Evolutionary conservation across 2,888 invertebrate genomes (phyloP), one percentile per base, ranked within the genome.

Genomic region (Microctonus aethiopoides): DNA sequence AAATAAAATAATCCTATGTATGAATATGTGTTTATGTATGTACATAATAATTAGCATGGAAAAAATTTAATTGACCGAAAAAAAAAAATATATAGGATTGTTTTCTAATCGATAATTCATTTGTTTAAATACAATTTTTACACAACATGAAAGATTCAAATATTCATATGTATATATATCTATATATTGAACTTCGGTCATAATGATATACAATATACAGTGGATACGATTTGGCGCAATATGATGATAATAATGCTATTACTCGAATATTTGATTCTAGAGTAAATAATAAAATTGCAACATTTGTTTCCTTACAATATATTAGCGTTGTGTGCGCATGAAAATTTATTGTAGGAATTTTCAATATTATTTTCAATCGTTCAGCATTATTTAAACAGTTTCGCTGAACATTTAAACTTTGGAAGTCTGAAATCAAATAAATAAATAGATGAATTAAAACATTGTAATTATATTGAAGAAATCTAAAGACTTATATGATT

Each of bases 341-440:
- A 26, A n/a, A 29, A 6, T 54, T 26, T 24, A 29, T 26, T 54
- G n/a, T 26, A 10, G 54, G 54, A 54, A 26, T 26, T 24, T 4
- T 52, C 13, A 24, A 7, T 11, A 52, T 52, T 52, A 24, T 29
- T 52, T 59, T 34, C n/a, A 22, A 10, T 65, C n/a, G 10, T 20
- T 13, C 29, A 6, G 5, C 13, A 16, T 16, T 13, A 10, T 39
- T 56, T 85, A 88, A 46, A 83, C 84, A 80, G 90, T 91, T 87
- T 91, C 91, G 82, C 93, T 93, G n/a, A n/a, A n/a, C 93, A 93
- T 93, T 87, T 92, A 93, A 75, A 92, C 91, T 88, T 91, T 94
- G 76, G 94, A 93, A 72, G 93, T 93, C 85, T 86, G 78, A 16
- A 81, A 71, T 22, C 68, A 36, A 71, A 65, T 46, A 66, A 68